Conservation (phyloP, 2,888 invertebrate species). For the Phasia obesa region DNA sequence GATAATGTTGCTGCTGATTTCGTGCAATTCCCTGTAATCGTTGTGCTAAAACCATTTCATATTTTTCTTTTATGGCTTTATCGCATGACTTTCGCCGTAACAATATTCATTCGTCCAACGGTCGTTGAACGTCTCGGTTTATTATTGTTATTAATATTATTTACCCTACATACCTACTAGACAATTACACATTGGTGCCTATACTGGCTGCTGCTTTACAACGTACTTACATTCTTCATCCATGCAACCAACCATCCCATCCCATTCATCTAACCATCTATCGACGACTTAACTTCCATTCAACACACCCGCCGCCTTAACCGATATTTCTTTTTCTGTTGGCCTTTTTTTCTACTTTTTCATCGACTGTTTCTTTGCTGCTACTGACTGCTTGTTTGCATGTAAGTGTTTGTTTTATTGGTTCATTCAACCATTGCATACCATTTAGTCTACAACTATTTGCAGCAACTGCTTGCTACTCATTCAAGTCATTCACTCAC, state of each 20-base stretch:
- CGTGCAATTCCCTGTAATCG: conserved; percentile 59
- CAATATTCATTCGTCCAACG: conserved; percentile 73
- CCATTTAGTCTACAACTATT: conserved; percentile 61
- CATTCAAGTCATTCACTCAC: conserved; percentile 23
- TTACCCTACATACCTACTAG: conserved; percentile 69
- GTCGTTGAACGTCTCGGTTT: conserved; percentile 74
- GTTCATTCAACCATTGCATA: conserved; percentile 67
- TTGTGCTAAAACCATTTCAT: conserved; percentile 63
- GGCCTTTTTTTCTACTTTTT: conserved; percentile 44
- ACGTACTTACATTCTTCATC: conserved; percentile 21
- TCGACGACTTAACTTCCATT: conserved; percentile 42
- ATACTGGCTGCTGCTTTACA: conserved; percentile 33
- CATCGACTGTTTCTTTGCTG: conserved; percentile 30
- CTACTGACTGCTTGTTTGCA: conserved; percentile 15
- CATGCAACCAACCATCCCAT: conserved; percentile 18
- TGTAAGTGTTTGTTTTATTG: conserved; percentile 60
- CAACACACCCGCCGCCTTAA: conserved; percentile 65
- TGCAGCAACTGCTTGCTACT: conserved; percentile 39
- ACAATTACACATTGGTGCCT: conserved; percentile 63
- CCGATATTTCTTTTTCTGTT: conserved; percentile 62
- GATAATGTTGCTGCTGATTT: conserved; percentile 46
- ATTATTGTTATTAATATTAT: conserved; percentile 66
- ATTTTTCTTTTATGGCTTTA: conserved; percentile 73
- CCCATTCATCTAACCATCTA: conserved; percentile 20
- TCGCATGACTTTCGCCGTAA: conserved; percentile 72